phyloP scores from a whole-genome alignment of 2,888 invertebrate genomes.

The Hecatera dysodea region DNA sequence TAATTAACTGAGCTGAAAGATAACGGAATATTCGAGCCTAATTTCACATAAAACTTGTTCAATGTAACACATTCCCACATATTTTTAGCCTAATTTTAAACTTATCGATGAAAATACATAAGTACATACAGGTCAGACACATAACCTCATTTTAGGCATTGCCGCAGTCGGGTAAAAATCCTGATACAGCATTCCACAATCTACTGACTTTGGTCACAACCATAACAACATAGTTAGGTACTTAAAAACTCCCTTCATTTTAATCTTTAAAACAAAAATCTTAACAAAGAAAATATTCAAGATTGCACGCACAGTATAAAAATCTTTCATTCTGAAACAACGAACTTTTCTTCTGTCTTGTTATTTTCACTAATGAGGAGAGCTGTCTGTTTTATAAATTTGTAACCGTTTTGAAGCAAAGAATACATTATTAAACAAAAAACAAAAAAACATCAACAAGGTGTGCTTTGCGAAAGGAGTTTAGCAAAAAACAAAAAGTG shows the following conservation, averaged over 20 bases:
- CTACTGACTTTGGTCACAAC: too few species aligned
- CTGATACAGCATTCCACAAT: too few species aligned
- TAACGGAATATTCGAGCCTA: too few species aligned
- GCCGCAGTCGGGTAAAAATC: too few species aligned
- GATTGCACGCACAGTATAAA: background rate
- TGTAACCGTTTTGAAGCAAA: slow-evolving; percentile 2
- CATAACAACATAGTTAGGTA: too few species aligned
- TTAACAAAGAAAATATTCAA: background rate
- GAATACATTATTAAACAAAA: background rate
- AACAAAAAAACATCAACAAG: background rate
- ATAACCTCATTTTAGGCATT: too few species aligned
- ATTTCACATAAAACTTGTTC: too few species aligned
- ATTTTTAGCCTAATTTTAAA: too few species aligned
- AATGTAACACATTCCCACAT: too few species aligned
- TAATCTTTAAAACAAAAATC: background rate
- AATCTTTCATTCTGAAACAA: background rate
- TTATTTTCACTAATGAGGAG: slow-evolving; percentile 43
- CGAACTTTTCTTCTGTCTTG: slow-evolving; percentile 1
- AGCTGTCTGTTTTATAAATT: slow-evolving; percentile 19
- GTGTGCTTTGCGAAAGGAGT: background rate
- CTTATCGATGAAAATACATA: too few species aligned
- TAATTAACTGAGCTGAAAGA: too few species aligned
- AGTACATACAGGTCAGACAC: too few species aligned
- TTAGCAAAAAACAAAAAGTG: background rate
- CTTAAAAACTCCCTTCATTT: background rate